Evolutionary conservation across 2,888 invertebrate species (phyloP).

Genomic region (Eristalis pertinax): DNA sequence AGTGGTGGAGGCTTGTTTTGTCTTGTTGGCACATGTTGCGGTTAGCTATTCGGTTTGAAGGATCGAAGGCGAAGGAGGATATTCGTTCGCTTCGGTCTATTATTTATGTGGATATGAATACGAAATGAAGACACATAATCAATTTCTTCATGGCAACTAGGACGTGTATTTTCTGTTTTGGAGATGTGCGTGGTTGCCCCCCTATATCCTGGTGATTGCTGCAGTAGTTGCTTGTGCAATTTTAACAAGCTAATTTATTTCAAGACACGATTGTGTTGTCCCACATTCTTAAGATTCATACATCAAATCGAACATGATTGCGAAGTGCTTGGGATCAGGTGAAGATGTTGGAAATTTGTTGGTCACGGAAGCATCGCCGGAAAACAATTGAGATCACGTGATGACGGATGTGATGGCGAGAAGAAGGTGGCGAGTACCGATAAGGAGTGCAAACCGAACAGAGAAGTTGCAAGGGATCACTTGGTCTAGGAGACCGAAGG

Average conservation of each 20-base stretch:
- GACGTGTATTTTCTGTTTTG: neutral
- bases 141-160: slow-evolving; percentile 38
- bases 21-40: slow-evolving; percentile 66
- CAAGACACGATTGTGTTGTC: neutral
- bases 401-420: too few species aligned
- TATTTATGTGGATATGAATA: slow-evolving; percentile 68
- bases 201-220: too few species aligned
- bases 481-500: too few species aligned
- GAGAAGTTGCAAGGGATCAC: too few species aligned
- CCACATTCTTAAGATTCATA: neutral
- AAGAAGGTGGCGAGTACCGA: too few species aligned
- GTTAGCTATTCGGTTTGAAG: slow-evolving; percentile 56
- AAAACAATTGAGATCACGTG: too few species aligned
- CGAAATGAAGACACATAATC: slow-evolving; percentile 64
- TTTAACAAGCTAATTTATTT: neutral
- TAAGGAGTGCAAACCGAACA: too few species aligned
- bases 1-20: slow-evolving; percentile 41
- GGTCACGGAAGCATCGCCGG: too few species aligned
- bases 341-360: too few species aligned
- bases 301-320: neutral
- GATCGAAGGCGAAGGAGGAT: slow-evolving; percentile 44
- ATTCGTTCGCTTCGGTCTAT: slow-evolving; percentile 53
- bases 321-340: neutral
- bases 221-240: neutral
- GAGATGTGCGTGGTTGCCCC: neutral